Base-by-base conservation (phyloP, 1,140 invertebrate species). In the Ooceraea biroi region DNA sequence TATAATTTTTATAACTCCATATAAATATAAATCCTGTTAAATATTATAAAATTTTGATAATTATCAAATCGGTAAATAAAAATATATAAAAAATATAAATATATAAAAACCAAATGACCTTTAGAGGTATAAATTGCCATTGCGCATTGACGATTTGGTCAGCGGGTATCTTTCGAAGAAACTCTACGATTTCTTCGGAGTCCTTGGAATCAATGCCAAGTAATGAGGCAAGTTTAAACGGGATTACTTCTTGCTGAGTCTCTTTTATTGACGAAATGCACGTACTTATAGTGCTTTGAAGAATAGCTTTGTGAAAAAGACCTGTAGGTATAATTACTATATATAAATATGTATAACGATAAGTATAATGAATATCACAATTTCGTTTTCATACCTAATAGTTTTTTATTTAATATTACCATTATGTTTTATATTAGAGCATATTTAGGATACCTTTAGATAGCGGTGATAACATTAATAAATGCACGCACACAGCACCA, bases 221-320 rank as follows among this genome's bases (percentile, higher is more conserved):
- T 48, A 68, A 17, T 10, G 57, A 66, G 0, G 84, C 86, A 4
- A 88, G 61, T 50, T 58, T 73, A 17, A 80, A 83, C n/a, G 60
- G 44, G 44, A 50, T 71, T 5, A 3, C 27, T 52, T 72, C 72
- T 30, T 44, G 11, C 19, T 68, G 52, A 12, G 48, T 65, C 8
- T 48, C 4, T 12, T 5, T 30, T n/a, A 50, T 1, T 8, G 17
- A 19, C 95, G 94, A 95, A 2, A 92, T 89, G 82, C 85, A 90
- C 14, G 89, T 93, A 0, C 94, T 93, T 22, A 93, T 92, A 46
- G 96, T 96, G 85, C 95, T 96, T 92, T 96, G 95, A 2, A 94
- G 83, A 48, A 96, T 96, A 0, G 95, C 95, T 89, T 95, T 95
- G 83, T 96, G 95, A 73, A 96, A 95, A 8, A 96, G 89, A 19